Conservation (phyloP, 2,797 vertebrate species). For the Luscinia luscinia region DNA sequence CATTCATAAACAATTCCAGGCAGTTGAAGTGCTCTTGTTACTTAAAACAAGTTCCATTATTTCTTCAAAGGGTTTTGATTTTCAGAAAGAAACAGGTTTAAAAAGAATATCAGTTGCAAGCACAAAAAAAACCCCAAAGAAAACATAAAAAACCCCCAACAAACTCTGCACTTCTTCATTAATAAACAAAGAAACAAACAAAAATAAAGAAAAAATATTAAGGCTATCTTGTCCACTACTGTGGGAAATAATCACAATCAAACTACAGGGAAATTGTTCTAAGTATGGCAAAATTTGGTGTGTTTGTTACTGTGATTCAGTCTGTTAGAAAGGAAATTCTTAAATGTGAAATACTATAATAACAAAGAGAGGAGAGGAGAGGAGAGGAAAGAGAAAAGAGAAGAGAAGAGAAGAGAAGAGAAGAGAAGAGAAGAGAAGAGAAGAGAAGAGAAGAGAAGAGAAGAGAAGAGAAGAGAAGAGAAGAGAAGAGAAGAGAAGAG, state of each 20-base stretch:
- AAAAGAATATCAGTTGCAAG: background rate
- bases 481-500: fast-evolving
- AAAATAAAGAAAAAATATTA: fast-evolving
- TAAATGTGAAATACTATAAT: background rate
- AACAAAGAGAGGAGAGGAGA: background rate
- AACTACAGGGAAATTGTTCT: background rate
- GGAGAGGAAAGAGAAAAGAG: background rate
- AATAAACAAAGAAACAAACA: background rate
- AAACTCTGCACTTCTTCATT: background rate
- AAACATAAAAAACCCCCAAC: too few species aligned
- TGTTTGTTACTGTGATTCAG: background rate
- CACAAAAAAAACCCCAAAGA: background rate
- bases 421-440: too few species aligned
- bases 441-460: background rate
- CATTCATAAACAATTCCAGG: background rate
- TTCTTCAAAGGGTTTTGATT: background rate
- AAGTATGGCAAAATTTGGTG: background rate
- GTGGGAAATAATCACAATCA: background rate
- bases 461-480: background rate
- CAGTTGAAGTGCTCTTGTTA: background rate
- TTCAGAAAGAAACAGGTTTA: background rate
- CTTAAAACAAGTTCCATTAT: background rate
- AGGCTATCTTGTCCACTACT: background rate
- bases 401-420: too few species aligned
- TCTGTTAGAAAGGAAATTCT: background rate